Evolutionary conservation across 2,113 vertebrate genomes (phyloP).

Genomic region (Gnathochromis pfefferi): DNA sequence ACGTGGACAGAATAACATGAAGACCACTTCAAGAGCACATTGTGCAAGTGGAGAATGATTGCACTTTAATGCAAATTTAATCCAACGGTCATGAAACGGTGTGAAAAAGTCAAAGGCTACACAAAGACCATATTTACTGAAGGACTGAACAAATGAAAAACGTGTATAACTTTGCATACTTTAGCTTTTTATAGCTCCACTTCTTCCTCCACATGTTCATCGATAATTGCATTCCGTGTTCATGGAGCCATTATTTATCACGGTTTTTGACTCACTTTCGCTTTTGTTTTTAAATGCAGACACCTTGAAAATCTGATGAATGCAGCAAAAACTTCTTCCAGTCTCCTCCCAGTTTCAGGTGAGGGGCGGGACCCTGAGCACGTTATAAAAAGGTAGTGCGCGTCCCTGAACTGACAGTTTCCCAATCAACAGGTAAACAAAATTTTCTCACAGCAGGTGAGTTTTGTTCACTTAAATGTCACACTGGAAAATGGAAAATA

Average conservation of each 20-base stretch:
- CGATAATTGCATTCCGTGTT: fast-evolving
- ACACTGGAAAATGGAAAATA: not conserved
- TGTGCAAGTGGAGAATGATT: not conserved
- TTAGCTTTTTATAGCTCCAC: not conserved
- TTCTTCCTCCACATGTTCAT: not conserved
- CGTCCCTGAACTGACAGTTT: not conserved
- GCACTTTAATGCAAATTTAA: not conserved
- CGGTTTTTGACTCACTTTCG: fast-evolving
- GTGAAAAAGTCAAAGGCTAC: not conserved
- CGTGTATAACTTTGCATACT: not conserved
- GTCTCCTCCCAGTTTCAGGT: conserved; percentile 9
- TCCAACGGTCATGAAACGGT: fast-evolving
- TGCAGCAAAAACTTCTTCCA: not conserved
- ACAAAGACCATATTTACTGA: not conserved
- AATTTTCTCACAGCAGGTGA: not conserved
- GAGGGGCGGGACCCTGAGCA: not conserved
- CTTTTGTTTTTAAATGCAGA: fast-evolving
- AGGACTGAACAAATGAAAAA: not conserved
- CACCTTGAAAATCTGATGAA: not conserved
- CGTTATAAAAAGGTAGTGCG: not conserved
- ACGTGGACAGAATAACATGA: not conserved
- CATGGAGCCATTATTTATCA: not conserved
- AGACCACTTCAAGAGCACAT: not conserved
- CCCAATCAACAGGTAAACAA: not conserved
- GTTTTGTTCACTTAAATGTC: not conserved